phyloP scores from a whole-genome alignment of 92 coral and sea anemone species.

The Parazoanthus darwini region DNA sequence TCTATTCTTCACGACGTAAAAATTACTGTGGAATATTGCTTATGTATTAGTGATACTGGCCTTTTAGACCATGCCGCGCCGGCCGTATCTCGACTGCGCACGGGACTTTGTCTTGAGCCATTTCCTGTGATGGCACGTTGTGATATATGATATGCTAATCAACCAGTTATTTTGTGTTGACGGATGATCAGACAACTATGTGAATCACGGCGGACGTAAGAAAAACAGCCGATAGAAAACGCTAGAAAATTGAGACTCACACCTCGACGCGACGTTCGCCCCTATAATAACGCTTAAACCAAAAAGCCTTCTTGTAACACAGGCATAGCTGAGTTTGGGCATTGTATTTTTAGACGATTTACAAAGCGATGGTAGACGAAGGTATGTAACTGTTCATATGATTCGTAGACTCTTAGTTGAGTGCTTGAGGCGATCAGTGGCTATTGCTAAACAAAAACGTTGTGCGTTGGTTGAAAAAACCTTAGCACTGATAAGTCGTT shows the following conservation, averaged over 20 bases:
- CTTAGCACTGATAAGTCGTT: neutral
- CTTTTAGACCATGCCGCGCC: neutral
- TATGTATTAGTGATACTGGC: neutral
- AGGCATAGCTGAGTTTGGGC: neutral
- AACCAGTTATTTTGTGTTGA: neutral
- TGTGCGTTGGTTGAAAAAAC: constrained; percentile 7
- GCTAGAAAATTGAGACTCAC: neutral
- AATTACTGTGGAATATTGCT: neutral
- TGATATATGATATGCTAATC: neutral
- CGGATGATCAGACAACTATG: neutral
- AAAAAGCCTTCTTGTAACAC: neutral
- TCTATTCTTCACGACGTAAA: neutral
- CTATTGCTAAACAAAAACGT: neutral
- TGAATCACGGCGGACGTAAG: neutral
- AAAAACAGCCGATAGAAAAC: neutral
- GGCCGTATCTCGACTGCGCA: neutral
- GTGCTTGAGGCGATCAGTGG: constrained; percentile 1
- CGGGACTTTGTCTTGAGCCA: neutral
- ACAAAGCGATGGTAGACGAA: neutral
- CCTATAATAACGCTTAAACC: too few relatives aligned
- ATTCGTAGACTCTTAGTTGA: neutral
- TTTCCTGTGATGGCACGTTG: neutral
- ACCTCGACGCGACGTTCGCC: neutral
- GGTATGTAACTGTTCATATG: neutral
- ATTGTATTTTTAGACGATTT: neutral